Base-by-base conservation (phyloP, 2,888 invertebrate genomes). In the Drosophila hawaiiensis region DNA sequence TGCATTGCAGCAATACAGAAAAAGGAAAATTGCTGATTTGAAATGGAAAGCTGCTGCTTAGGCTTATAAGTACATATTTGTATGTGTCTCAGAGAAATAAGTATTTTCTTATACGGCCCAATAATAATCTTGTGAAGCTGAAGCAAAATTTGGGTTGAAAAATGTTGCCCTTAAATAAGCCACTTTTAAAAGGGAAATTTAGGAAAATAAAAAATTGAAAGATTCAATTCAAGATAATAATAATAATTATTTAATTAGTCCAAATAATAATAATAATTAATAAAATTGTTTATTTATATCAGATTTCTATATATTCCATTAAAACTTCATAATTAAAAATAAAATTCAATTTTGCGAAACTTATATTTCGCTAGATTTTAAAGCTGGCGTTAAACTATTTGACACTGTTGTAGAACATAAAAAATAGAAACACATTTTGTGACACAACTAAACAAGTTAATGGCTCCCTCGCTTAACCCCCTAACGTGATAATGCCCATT, bases 1-100 rank as follows among this genome's bases (percentile, higher is more conserved):
- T 72, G 63, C 62, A 84, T 68, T 69, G 25, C 59, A 47, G 43
- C 43, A 37, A 10, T 7, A 39, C 52, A 31, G 43, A 19, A 53
- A 62, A 60, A 52, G 10, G 33, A 67, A 29, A 56, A 39, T 39
- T 4, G 16, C 28, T 55, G 28, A 28, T 29, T 28, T 28, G 19
- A 37, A 25, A 7, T 10, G 16, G 35, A 55, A 33, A 54, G 16
- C 16, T 33, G 33, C 33, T 54, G 22, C 22, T 22, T 33, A 33
- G 9, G 33, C 33, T 33, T 33, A 22, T 16, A 33, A 22, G 53
- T 33, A 22, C 22, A 33, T 16, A 16, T 43, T 0, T 22, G 22
- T 12, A 3, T 22, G 43, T 6, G 1, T 12, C 22, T 43, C 16
- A 16, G 53, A 33, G 16, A 22, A 0, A 31, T 22, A n/a, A 22